Evolutionary conservation across 2,888 invertebrate species (phyloP).

Genomic region (Lamellibrachia columna): DNA sequence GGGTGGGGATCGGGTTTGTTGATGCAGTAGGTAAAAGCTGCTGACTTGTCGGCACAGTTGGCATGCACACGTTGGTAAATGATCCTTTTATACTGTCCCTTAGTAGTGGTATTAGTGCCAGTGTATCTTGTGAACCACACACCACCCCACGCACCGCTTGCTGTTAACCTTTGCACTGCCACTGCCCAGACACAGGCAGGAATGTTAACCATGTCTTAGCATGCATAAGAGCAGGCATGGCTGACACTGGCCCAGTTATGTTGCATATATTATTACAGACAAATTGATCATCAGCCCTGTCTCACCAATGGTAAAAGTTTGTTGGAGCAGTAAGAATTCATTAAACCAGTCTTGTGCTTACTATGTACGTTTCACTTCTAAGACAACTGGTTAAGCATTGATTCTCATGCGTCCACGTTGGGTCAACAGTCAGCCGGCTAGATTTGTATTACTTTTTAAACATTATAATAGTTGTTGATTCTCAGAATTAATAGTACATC

Average conservation of each 20-base stretch:
- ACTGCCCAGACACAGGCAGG: background rate
- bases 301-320: background rate
- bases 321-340: background rate
- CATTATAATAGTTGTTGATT: background rate
- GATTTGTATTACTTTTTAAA: background rate
- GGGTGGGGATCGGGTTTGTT: background rate
- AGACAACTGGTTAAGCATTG: background rate
- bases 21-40: background rate
- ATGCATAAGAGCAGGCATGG: background rate
- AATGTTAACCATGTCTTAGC: slow-evolving; percentile 1
- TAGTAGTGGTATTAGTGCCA: background rate
- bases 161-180: background rate
- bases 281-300: background rate
- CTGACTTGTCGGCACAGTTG: background rate
- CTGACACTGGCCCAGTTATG: background rate
- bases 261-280: background rate
- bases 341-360: background rate
- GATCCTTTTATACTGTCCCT: background rate
- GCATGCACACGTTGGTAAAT: background rate
- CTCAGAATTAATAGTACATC: background rate
- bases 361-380: background rate
- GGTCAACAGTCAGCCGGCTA: background rate
- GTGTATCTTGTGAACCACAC: background rate
- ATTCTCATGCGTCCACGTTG: background rate
- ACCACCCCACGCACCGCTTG: background rate